Percentiles rank a stretch among this genome's conserved stretches.
Conservation (phyloP, 2,113 vertebrate genomes). For the Rhinoptilus africanus region DNA sequence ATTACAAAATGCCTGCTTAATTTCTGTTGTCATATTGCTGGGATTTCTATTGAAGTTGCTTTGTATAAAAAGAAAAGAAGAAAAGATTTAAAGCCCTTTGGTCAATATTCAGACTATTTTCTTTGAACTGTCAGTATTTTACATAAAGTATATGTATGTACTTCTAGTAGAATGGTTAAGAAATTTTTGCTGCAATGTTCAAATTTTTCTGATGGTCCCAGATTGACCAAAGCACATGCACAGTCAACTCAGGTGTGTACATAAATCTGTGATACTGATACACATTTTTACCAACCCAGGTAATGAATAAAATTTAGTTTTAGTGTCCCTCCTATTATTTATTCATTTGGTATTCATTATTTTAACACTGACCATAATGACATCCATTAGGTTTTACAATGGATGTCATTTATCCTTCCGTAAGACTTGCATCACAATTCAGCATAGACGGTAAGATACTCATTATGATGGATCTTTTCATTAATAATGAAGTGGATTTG, state of each 20-base stretch:
- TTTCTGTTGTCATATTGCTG: background rate
- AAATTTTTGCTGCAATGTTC: background rate
- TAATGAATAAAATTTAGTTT: slow-evolving; percentile 16
- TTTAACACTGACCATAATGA: slow-evolving; percentile 62
- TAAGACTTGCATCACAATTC: slow-evolving; percentile 44
- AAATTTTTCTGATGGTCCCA: background rate
- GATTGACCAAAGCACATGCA: background rate
- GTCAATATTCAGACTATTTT: background rate
- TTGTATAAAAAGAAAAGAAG: background rate
- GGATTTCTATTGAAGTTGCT: background rate
- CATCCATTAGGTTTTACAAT: slow-evolving; percentile 54
- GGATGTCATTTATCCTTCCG: background rate
- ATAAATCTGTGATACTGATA: background rate
- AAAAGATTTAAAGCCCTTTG: background rate
- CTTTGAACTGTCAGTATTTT: background rate
- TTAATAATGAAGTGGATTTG: slow-evolving; percentile 30
- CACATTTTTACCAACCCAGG: background rate
- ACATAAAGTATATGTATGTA: background rate
- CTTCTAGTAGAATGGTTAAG: background rate
- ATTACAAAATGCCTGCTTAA: background rate
- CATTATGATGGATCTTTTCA: slow-evolving; percentile 45
- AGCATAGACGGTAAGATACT: background rate
- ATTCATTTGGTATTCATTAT: slow-evolving; percentile 52
- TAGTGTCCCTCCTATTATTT: slow-evolving; percentile 29
- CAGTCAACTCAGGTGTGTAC: background rate